Base-by-base conservation (phyloP, 2,888 invertebrate species). In the Camptogramma bilineatum region DNA sequence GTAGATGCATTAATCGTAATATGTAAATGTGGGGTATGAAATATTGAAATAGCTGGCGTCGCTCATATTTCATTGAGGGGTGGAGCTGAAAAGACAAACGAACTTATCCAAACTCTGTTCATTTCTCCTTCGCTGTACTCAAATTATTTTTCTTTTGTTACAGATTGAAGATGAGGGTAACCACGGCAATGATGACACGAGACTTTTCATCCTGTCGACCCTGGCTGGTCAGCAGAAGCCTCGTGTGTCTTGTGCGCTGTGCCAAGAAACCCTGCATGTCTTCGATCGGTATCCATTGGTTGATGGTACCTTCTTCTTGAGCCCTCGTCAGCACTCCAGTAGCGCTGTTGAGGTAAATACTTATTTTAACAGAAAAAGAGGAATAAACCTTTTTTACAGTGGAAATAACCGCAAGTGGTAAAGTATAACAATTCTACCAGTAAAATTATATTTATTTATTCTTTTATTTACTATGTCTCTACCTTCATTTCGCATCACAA, bases 81-180 rank as follows among this genome's bases (percentile, higher is more conserved):
- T 51, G 46, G 52, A 62, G 46, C 53, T 48, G 47, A 50, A 53
- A 59, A 62, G 62, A 50, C 53, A 57, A 58, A 53, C 53, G 56
- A 50, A 55, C 47, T 44, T 59, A 57, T 57, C 64, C 51, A 46
- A 51, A 21, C 10, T 34, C 16, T 28, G 34, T 60, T 56, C 24
- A 39, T 21, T 19, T 44, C 21, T 55, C 46, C 28, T 16, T 24
- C 4, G 24, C 50, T 21, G 17, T 42, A 54, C 24, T 39, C 1
- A 47, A 51, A n/a, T 53, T 46, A 28, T 54, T 39, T 73, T 68
- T 73, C 19, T 68, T 54, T 88, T 90, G 94, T 94, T 95, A 53
- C 94, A 98, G 97, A 98, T 99, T 95, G 99, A 99, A 93, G 99
- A 99, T 85, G 99, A 99, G 86, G 98, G 98, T 71, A 98, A 98